Conservation (phyloP, 2,113 vertebrate species). For the Garra rufa region DNA sequence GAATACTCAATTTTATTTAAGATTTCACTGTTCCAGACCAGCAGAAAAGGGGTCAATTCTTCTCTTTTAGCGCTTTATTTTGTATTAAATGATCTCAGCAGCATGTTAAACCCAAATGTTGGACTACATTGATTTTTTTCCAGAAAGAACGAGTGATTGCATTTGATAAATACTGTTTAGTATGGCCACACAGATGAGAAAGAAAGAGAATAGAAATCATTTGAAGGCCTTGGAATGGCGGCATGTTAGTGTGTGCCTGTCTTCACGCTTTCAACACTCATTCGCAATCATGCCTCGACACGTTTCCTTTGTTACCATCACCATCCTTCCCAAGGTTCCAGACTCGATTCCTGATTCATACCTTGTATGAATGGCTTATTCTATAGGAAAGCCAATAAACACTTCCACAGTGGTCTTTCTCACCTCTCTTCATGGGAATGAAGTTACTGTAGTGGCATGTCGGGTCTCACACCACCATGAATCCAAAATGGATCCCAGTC, state of each 20-base stretch:
- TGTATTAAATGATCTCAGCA: constrained; percentile 67
- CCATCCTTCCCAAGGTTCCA: constrained; percentile 16
- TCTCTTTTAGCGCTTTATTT: constrained; percentile 70
- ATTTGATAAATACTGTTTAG: constrained; percentile 89
- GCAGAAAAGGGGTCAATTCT: constrained; percentile 97
- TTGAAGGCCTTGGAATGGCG: constrained; percentile 80
- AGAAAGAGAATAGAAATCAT: constrained; percentile 65
- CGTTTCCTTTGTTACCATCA: neutral
- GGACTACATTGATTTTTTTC: constrained; percentile 71
- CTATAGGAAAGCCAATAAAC: constrained; percentile 21
- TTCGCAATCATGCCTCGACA: constrained; percentile 6
- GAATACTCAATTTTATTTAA: constrained; percentile 99
- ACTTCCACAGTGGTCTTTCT: constrained; percentile 51
- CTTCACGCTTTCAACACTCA: constrained; percentile 26
- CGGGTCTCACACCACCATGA: constrained; percentile 67
- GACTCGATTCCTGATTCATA: constrained; percentile 22
- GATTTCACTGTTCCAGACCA: constrained; percentile 97
- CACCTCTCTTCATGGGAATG: constrained; percentile 68
- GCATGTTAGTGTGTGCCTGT: constrained; percentile 68
- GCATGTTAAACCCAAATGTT: constrained; percentile 73
- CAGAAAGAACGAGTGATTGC: constrained; percentile 81
- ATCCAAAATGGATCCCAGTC: constrained; percentile 71
- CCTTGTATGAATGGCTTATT: constrained; percentile 3
- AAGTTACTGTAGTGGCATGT: constrained; percentile 65
- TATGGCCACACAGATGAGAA: constrained; percentile 83